Conservation (phyloP, 2,797 vertebrate species). For the Anabas testudineus region DNA sequence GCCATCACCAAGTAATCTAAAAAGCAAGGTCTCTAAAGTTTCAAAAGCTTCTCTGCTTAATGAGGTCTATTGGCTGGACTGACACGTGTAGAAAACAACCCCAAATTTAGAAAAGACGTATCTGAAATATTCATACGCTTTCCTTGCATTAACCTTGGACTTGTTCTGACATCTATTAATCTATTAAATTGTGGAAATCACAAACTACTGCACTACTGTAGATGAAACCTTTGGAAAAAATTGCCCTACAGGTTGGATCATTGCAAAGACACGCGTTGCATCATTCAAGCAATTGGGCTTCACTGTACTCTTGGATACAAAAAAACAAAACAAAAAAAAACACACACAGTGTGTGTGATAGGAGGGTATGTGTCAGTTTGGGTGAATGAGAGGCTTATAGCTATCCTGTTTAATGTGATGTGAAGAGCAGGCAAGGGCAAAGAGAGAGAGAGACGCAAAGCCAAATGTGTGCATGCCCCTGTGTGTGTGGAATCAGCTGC, state of each 20-base stretch:
- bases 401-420: constrained; percentile 77
- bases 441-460: constrained; percentile 51
- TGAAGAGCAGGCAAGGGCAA: constrained; percentile 77
- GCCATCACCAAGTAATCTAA: constrained; percentile 50
- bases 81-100: constrained; percentile 15
- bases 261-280: constrained; percentile 50
- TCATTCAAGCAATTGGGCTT: constrained; percentile 65
- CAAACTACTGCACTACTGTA: not conserved
- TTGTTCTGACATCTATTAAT: constrained; percentile 7
- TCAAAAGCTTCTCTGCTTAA: constrained; percentile 48
- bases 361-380: constrained; percentile 62
- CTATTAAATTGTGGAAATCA: not conserved
- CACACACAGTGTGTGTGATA: constrained; percentile 26
- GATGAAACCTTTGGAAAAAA: constrained; percentile 1
- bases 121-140: constrained; percentile 13
- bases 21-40: constrained; percentile 65
- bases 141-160: constrained; percentile 48
- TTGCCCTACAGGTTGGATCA: constrained; percentile 10
- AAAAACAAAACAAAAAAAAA: no score
- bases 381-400: constrained; percentile 59
- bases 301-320: constrained; percentile 55
- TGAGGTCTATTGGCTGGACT: constrained; percentile 58
- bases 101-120: constrained; percentile 9
- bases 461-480: constrained; percentile 49
- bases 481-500: constrained; percentile 45